Base-by-base conservation (phyloP, 2,797 vertebrate genomes). In the Protosalanx chinensis region DNA sequence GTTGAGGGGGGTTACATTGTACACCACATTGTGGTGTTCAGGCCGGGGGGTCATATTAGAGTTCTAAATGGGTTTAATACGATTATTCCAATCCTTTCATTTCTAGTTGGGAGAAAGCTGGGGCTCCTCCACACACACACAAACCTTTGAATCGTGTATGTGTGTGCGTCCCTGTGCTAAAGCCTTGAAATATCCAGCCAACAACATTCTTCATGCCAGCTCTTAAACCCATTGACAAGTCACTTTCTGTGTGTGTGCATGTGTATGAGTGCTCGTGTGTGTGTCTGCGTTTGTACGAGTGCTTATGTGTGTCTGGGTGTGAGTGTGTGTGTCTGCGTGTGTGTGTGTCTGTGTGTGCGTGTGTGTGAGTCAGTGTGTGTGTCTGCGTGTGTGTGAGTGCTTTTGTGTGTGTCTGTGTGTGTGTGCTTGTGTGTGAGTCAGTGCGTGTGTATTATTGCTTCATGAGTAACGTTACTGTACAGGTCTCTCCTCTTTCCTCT, bases 61-160 rank as follows among this genome's bases (percentile, higher is more conserved):
- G 82, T 86, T 86, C 81, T 92, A 88, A 90, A 88, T 79, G 88
- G 87, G 77, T 85, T 82, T 92, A 91, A 92, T 90, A 82, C 83
- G 90, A 91, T 92, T 91, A 92, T 91, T 88, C 82, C 90, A 92
- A 92, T 92, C 88, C 88, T 78, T 86, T 84, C 78, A 84, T 90
- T 91, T 90, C 86, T 87, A 86, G 84, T 86, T 84, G 83, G 77
- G 86, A 84, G 80, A 83, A 84, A 71, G 78, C 76, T 57, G 87
- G 79, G 83, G 78, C 86, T 86, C 81, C 85, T 88, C 83, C 85
- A n/a, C n/a, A 76, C 85, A 83, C 87, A 85, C 84, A 68, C 20
- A 41, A 41, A 10, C 37, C 37, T 41, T 12, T 41, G 37, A 41
- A 41, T 41, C 37, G 56, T 51, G 51, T 23, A 67, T 76, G 60